Evolutionary conservation across 2,888 invertebrate genomes (phyloP), one percentile per base, ranked within the genome.

Genomic region (Pantelozetes paolii): DNA sequence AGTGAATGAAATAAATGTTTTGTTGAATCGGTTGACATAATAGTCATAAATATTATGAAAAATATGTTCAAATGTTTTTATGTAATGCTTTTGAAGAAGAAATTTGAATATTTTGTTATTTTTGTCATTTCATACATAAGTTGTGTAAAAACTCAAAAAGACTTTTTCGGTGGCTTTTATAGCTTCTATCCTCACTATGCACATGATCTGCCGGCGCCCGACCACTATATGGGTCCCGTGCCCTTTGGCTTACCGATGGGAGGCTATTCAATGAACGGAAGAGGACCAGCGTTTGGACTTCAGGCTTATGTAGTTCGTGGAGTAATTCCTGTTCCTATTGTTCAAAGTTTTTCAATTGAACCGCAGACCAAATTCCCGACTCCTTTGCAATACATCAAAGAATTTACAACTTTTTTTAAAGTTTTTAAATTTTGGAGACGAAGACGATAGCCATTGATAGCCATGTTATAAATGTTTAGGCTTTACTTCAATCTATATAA

Each of bases 221-320:
- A 67, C 28, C 69, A 64, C 30, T 73, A 73, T 23, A n/a, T 28
- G n/a, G 45, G 45, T 20, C 67, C 57, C 13, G 70, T 74, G n/a
- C 57, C 50, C 18, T 74, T 70, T 28, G 74, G 74, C 8, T n/a
- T 74, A 62, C 74, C 74, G 6, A 71, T 64, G 48, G 74, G 74
- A n/a, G 71, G 74, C 15, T 74, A 23, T n/a, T 71, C 74, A n/a
- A 54, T 70, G 59, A 30, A 48, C 9, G 74, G 74, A n/a, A 74
- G 57, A 40, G 71, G 71, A 30, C 71, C 71, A 3, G 54, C 71
- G 18, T 59, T 26, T 30, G 74, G 74, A 18, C 23, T 74, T 11
- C 40, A 50, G 36, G 74, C 74, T n/a, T 74, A 73, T 48, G 30
- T 73, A 1, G 36, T 67, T 64, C 64, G 64, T 36, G 64, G 64